Conservation (phyloP, 2,797 vertebrate genomes). For the Anableps anableps region DNA sequence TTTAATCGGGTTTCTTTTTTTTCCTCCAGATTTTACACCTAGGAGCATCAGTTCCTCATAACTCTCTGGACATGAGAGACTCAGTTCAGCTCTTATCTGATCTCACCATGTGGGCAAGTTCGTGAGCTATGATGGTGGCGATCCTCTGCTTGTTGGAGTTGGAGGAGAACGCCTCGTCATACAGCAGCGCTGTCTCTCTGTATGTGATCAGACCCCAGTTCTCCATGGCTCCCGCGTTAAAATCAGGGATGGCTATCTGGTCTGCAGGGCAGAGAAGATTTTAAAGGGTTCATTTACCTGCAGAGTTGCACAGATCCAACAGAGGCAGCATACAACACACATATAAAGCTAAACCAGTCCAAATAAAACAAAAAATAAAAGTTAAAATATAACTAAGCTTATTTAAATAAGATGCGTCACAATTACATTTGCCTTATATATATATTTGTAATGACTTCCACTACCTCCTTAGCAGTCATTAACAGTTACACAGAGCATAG, state of each 20-base stretch:
- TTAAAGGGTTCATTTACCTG: background rate
- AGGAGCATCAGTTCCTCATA: background rate
- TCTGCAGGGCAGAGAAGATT: slow-evolving; percentile 72
- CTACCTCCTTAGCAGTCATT: background rate
- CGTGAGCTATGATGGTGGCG: slow-evolving; percentile 86
- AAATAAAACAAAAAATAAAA: too few species aligned
- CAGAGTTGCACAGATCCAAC: background rate
- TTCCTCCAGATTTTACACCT: background rate
- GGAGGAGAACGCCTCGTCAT: slow-evolving; percentile 77
- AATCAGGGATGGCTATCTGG: slow-evolving; percentile 92
- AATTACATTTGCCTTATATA: too few species aligned
- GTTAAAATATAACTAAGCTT: too few species aligned
- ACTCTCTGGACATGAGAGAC: too few species aligned
- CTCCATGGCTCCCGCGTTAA: slow-evolving; percentile 94
- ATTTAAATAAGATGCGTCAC: too few species aligned
- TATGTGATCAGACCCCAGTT: slow-evolving; percentile 98
- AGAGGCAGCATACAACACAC: background rate
- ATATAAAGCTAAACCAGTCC: too few species aligned
- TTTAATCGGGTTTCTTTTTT: background rate
- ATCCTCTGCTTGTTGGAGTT: slow-evolving; percentile 88
- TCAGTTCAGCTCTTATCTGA: background rate
- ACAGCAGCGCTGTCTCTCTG: slow-evolving; percentile 88
- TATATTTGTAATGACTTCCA: background rate
- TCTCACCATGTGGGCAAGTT: slow-evolving; percentile 93
- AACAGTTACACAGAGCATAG: background rate